Conservation (phyloP, 1,140 invertebrate species). For the Papilio polytes region DNA sequence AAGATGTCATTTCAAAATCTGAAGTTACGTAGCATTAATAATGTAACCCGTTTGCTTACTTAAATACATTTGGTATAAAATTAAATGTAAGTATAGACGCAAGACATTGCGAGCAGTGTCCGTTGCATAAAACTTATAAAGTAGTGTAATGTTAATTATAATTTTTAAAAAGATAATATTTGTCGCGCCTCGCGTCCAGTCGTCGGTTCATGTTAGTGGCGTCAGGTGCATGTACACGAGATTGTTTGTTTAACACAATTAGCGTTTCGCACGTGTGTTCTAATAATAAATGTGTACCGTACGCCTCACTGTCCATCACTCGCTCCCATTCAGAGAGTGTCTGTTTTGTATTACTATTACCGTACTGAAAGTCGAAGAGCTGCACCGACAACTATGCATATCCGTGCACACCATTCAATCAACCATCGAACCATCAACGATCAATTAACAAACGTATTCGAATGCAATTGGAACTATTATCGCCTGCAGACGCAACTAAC, state of each 20-base stretch:
- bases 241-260: constrained; percentile 80
- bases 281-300: constrained; percentile 66
- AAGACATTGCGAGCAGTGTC: background rate
- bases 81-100: background rate
- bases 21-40: background rate
- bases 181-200: background rate
- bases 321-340: constrained; percentile 62
- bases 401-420: constrained; percentile 30
- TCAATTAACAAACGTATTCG: constrained; percentile 24
- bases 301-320: constrained; percentile 75
- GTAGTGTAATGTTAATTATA: background rate
- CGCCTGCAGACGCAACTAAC: background rate
- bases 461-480: constrained; percentile 19
- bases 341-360: constrained; percentile 63
- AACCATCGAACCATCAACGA: background rate
- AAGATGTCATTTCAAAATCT: background rate
- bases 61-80: background rate
- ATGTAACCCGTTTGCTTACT: background rate
- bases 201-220: constrained; percentile 31
- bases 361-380: constrained; percentile 51
- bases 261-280: constrained; percentile 72
- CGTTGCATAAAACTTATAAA: background rate
- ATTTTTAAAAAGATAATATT: background rate
- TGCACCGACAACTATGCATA: constrained; percentile 44
- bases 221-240: constrained; percentile 63